Evolutionary conservation across 2,888 invertebrate genomes (phyloP), one percentile per base, ranked within the genome.

Genomic region (Ennomos quercinarius): DNA sequence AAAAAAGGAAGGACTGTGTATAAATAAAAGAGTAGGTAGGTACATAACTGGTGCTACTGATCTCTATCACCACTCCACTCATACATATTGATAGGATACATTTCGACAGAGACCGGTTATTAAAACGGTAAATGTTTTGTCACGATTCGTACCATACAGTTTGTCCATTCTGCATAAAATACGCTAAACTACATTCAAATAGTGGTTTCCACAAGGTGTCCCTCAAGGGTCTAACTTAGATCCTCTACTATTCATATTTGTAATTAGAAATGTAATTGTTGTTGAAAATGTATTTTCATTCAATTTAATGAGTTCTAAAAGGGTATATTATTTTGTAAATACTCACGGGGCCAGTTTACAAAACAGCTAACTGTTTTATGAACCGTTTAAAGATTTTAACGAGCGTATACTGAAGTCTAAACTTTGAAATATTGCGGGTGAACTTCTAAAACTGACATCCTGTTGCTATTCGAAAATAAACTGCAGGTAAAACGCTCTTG

Each of bases 251-350:
- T 46, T 46, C 39, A 48, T 43, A 8, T 35, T 49, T 36, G 49
- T 35, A 17, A 36, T 13, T 9, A 46, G 39, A 10, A 41, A 5
- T 42, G 12, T 38, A 42, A 37, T 55, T 34, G 34, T 56, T 39
- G 34, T 46, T 34, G 34, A 51, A 43, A 40, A 39, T 17, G 9
- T 51, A 55, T 55, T 47, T 61, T 48, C 13, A 61, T 71, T 67
- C 59, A 70, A 57, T 71, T 81, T 80, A 75, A 80, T 72, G 75
- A 74, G 67, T 76, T 71, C 71, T 63, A 76, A 78, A 79, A 73
- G 73, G 74, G 74, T 75, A 57, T 70, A 72, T 77, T 86, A 86
- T 86, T 88, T 88, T 81, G 84, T 84, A 88, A 88, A 87, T 86
- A 87, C 57, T 73, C 68, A 73, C 74, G 72, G 70, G 71, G 68